phyloP scores from a whole-genome alignment of 2,888 invertebrate genomes.

The Microdon myrmicae region DNA sequence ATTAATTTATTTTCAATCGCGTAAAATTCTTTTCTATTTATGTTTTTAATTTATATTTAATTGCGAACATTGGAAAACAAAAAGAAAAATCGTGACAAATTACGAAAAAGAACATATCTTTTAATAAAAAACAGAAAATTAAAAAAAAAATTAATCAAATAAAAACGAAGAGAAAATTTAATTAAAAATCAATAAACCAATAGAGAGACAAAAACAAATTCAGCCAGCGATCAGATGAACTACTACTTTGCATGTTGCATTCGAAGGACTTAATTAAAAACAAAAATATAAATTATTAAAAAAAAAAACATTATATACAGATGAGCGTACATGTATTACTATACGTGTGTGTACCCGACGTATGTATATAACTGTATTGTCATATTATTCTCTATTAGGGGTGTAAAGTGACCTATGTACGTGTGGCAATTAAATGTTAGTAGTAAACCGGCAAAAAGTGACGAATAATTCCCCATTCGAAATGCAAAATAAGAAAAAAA shows the following conservation, averaged over 20 bases:
- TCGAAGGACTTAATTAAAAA: slow-evolving; percentile 4
- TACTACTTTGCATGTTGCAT: slow-evolving; percentile 16
- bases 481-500: slow-evolving; percentile 8
- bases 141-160: too few species aligned
- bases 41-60: slow-evolving; percentile 30
- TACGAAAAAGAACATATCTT: slow-evolving; percentile 45
- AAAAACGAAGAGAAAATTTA: slow-evolving; percentile 11
- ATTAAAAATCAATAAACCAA: too few species aligned
- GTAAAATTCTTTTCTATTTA: too few species aligned
- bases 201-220: slow-evolving; percentile 5
- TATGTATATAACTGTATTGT: too few species aligned
- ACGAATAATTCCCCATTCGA: slow-evolving; percentile 24
- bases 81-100: slow-evolving; percentile 27
- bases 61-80: too few species aligned
- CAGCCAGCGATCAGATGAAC: slow-evolving; percentile 22
- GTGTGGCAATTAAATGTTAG: slow-evolving; percentile 40
- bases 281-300: slow-evolving; percentile 22
- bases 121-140: slow-evolving; percentile 19
- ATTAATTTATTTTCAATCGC: too few species aligned
- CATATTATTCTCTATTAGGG: slow-evolving; percentile 20
- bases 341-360: slow-evolving; percentile 3
- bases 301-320: slow-evolving; percentile 13
- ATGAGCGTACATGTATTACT: background rate
- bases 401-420: slow-evolving; percentile 27
- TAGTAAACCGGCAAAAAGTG: slow-evolving; percentile 14